Base-by-base conservation (phyloP, 2,888 invertebrate species). In the Thecocarcelia acutangulata region DNA sequence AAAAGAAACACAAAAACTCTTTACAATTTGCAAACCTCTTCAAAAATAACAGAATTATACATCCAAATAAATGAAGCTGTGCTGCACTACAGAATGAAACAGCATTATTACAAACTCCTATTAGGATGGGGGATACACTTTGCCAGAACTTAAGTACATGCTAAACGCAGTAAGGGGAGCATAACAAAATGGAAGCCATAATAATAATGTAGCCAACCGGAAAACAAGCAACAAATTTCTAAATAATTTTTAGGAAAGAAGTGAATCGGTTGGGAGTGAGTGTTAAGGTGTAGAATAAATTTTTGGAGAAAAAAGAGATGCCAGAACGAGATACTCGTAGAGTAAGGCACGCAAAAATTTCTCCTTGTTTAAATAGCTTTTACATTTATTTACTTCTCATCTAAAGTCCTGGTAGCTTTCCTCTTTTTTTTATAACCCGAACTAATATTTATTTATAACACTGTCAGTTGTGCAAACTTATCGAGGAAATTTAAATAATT, bases 191-290 rank as follows among this genome's bases (percentile, higher is more conserved):
- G 82, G 82, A 82, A 74, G 78, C 70, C 82, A 74, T 70, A 78
- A 69, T 64, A 78, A 84, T 83, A 80, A 83, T 84, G 80, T 83
- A 88, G 87, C 90, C 90, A 89, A 87, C 88, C 87, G 90, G 89
- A 89, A 90, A 89, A 90, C 89, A 89, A 89, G 87, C 88, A 87
- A 88, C 88, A 89, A 87, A 85, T 86, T 33, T 76, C 85, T 66
- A 64, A 48, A 56, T 68, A 63, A 42, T 61, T 11, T 66, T 63
- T 80, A 46, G 28, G 54, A 68, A 66, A 61, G 40, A 54, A 33
- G 9, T 3, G 24, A 24, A 8, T 8, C 9, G 3, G 9, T 1
- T 33, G 33, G 54, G 2, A 17, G 56, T 21, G 11, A 3, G 37
- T 40, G 40, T 9, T 5, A 46, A n/a, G 4, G 42, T 17, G 3